Percentiles rank a stretch among this genome's conserved stretches.
Conservation (phyloP, 2,797 vertebrate species). For the Darevskia mixta region DNA sequence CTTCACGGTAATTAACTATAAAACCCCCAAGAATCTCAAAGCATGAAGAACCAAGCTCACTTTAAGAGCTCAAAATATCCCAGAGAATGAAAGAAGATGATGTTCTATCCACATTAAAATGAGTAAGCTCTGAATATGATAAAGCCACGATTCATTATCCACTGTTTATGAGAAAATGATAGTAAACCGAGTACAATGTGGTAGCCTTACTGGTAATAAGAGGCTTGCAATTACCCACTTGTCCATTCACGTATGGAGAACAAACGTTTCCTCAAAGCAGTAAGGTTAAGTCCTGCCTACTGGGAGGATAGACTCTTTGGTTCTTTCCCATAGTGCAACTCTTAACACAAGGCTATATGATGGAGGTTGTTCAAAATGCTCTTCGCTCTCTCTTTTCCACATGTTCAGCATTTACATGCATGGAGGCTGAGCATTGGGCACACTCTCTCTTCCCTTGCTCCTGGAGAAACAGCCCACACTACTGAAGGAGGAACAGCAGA, state of each 20-base stretch:
- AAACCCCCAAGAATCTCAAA: slow-evolving; percentile 51
- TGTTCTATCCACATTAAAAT: slow-evolving; percentile 39
- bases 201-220: background rate
- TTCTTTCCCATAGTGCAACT: background rate
- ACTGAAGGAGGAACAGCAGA: background rate
- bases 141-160: slow-evolving; percentile 41
- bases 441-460: background rate
- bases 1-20: slow-evolving; percentile 64
- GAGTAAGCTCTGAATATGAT: slow-evolving; percentile 44
- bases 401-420: background rate
- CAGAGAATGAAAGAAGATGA: slow-evolving; percentile 35
- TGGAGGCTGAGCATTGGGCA: background rate
- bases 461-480: background rate
- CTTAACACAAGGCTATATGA: background rate
- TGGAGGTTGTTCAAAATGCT: background rate
- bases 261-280: slow-evolving; percentile 2
- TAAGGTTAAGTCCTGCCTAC: background rate
- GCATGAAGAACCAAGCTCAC: slow-evolving; percentile 52
- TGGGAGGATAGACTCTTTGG: background rate
- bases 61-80: slow-evolving; percentile 45
- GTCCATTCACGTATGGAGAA: background rate
- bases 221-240: slow-evolving; percentile 1
- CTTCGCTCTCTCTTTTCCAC: background rate
- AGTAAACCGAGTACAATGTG: slow-evolving; percentile 25
- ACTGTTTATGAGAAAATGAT: slow-evolving; percentile 30